Evolutionary conservation across 2,888 invertebrate species (phyloP).

Genomic region (Liodrosophila aerea): DNA sequence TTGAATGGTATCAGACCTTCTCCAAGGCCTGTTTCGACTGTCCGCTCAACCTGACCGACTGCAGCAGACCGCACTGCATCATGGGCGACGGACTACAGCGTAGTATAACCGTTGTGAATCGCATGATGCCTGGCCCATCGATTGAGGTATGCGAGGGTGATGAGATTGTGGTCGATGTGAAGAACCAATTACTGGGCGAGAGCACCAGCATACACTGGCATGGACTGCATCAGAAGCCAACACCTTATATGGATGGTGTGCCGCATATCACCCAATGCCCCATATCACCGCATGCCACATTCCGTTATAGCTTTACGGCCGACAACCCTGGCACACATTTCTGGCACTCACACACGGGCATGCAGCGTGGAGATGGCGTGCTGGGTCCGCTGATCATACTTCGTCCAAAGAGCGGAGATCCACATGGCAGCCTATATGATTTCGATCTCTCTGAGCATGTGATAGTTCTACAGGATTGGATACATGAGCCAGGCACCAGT

Average conservation of each 20-base stretch:
- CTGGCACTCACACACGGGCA: slow-evolving; percentile 91
- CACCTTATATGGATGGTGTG: slow-evolving; percentile 95
- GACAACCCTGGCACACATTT: slow-evolving; percentile 91
- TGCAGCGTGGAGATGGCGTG: slow-evolving; percentile 93
- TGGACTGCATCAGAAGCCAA: slow-evolving; percentile 90
- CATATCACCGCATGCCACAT: slow-evolving; percentile 88
- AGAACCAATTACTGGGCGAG: slow-evolving; percentile 90
- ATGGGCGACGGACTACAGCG: slow-evolving; percentile 91
- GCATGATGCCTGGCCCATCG: slow-evolving; percentile 93
- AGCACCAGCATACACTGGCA: slow-evolving; percentile 96
- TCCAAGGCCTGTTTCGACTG: slow-evolving; percentile 95
- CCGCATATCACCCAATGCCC: slow-evolving; percentile 94
- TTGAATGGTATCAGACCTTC: slow-evolving; percentile 92
- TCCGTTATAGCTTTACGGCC: slow-evolving; percentile 90
- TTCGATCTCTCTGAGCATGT: slow-evolving; percentile 89
- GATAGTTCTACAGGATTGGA: slow-evolving; percentile 92
- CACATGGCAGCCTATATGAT: slow-evolving; percentile 88
- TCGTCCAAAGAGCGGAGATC: slow-evolving; percentile 86
- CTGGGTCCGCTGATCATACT: slow-evolving; percentile 91
- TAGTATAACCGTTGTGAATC: slow-evolving; percentile 90
- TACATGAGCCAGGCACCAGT: slow-evolving; percentile 87
- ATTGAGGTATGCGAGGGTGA: slow-evolving; percentile 95
- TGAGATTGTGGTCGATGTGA: slow-evolving; percentile 90
- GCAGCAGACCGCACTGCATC: slow-evolving; percentile 90
- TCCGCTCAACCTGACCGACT: slow-evolving; percentile 89